Conservation (phyloP, 2,888 invertebrate genomes). For the Odontomyia ornata region DNA sequence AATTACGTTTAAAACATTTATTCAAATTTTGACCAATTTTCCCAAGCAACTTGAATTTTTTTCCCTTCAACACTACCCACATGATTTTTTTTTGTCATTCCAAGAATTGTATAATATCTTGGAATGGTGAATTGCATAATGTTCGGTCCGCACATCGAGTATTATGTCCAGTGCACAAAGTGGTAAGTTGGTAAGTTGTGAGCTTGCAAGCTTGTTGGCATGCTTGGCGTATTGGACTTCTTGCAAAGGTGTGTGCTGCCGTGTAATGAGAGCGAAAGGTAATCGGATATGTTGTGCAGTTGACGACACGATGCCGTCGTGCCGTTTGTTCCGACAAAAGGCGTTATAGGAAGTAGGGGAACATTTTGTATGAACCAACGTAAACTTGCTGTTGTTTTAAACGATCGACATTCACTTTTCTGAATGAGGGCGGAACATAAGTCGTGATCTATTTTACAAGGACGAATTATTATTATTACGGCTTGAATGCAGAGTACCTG, state of each 20-base stretch:
- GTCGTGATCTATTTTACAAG: constrained; percentile 54
- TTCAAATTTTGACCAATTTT: constrained; percentile 22
- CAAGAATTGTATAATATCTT: constrained; percentile 1
- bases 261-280: constrained; percentile 32
- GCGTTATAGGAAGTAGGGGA: constrained; percentile 42
- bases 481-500: not conserved
- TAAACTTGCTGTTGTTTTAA: constrained; percentile 18
- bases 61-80: constrained; percentile 23
- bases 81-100: constrained; percentile 1
- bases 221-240: too few species aligned
- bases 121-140: constrained; percentile 25
- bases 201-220: too few species aligned
- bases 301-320: not conserved
- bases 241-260: not conserved
- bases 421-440: constrained; percentile 53
- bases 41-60: constrained; percentile 24
- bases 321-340: constrained; percentile 15
- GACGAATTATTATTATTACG: constrained; percentile 51
- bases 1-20: not conserved
- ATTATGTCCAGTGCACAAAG: constrained; percentile 1
- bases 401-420: constrained; percentile 46
- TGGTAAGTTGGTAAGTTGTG: not conserved
- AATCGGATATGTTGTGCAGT: constrained; percentile 28
- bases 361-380: not conserved
- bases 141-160: not conserved